phyloP scores from a whole-genome alignment of 2,888 invertebrate species.

The Pelosia muscerda region DNA sequence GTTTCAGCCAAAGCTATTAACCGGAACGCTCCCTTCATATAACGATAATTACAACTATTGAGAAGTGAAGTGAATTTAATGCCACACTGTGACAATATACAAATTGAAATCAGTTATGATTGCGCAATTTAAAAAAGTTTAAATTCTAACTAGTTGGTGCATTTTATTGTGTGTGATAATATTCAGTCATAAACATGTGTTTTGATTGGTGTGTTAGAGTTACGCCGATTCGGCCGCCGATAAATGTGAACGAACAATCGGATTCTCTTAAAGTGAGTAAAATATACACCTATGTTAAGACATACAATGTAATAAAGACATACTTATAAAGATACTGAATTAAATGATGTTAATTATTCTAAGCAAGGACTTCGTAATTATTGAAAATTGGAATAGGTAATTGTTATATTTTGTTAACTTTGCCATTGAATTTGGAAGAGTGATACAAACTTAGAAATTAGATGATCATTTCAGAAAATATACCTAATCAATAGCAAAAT shows the following conservation, averaged over 20 bases:
- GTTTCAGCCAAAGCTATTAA: slow-evolving; percentile 50
- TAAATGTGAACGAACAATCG: slow-evolving; percentile 91
- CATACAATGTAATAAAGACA: background rate
- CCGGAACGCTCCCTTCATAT: slow-evolving; percentile 43
- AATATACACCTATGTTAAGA: slow-evolving; percentile 25
- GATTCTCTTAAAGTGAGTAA: slow-evolving; percentile 91
- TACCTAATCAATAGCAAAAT: background rate
- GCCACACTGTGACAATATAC: slow-evolving; percentile 40
- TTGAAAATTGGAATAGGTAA: background rate
- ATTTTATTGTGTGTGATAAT: slow-evolving; percentile 66
- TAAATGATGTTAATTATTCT: background rate
- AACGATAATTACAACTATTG: slow-evolving; percentile 46
- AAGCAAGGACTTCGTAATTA: background rate
- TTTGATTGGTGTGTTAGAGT: slow-evolving; percentile 90
- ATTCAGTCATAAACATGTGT: slow-evolving; percentile 81
- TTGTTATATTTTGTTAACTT: background rate
- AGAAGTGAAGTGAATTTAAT: slow-evolving; percentile 53
- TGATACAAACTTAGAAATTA: background rate
- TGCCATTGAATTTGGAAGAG: background rate
- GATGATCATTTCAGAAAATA: background rate
- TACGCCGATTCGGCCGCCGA: slow-evolving; percentile 91
- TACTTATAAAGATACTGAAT: background rate
- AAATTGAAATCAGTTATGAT: slow-evolving; percentile 57
- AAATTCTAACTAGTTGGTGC: slow-evolving; percentile 61
- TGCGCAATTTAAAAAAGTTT: slow-evolving; percentile 73